Evolutionary conservation across 2,797 vertebrate species (phyloP).

Genomic region (Melanotaenia pygmaea): DNA sequence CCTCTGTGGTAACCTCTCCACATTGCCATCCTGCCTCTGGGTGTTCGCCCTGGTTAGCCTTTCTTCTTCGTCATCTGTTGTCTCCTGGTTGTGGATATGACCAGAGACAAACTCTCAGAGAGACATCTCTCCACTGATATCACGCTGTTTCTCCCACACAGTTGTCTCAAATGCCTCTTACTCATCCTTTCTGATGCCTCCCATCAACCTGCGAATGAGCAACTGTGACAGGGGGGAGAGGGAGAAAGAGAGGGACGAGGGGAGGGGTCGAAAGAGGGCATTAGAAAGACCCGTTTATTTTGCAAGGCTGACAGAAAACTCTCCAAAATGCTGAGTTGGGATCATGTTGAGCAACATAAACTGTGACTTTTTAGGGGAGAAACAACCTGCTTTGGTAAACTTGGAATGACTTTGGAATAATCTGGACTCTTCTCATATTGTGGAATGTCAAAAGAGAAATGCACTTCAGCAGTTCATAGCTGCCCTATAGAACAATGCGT

Average conservation of each 20-base stretch:
- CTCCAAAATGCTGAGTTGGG: slow-evolving; percentile 71
- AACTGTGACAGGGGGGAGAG: slow-evolving; percentile 73
- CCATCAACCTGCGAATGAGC: slow-evolving; percentile 78
- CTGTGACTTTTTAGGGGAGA: slow-evolving; percentile 77
- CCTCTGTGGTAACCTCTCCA: slow-evolving; percentile 40
- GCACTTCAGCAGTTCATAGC: slow-evolving; percentile 68
- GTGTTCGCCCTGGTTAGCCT: slow-evolving; percentile 61
- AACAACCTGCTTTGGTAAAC: slow-evolving; percentile 79
- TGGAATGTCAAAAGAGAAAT: slow-evolving; percentile 64
- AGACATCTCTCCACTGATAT: slow-evolving; percentile 64
- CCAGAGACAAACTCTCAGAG: slow-evolving; percentile 68
- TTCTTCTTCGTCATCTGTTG: slow-evolving; percentile 67
- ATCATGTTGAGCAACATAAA: slow-evolving; percentile 71
- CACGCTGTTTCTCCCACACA: slow-evolving; percentile 69
- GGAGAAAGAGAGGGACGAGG: slow-evolving; percentile 52
- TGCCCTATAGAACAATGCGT: slow-evolving; percentile 29
- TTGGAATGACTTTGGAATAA: slow-evolving; percentile 80
- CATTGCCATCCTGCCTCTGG: slow-evolving; percentile 62
- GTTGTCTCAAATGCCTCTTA: slow-evolving; percentile 73
- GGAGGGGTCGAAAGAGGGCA: slow-evolving; percentile 64
- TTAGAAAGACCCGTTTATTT: slow-evolving; percentile 77
- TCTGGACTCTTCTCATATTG: slow-evolving; percentile 56
- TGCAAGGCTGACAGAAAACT: slow-evolving; percentile 81
- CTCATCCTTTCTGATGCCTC: slow-evolving; percentile 79
- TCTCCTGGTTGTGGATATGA: slow-evolving; percentile 63